Conservation (phyloP, 2,113 vertebrate genomes). For the Climacteris rufus region DNA sequence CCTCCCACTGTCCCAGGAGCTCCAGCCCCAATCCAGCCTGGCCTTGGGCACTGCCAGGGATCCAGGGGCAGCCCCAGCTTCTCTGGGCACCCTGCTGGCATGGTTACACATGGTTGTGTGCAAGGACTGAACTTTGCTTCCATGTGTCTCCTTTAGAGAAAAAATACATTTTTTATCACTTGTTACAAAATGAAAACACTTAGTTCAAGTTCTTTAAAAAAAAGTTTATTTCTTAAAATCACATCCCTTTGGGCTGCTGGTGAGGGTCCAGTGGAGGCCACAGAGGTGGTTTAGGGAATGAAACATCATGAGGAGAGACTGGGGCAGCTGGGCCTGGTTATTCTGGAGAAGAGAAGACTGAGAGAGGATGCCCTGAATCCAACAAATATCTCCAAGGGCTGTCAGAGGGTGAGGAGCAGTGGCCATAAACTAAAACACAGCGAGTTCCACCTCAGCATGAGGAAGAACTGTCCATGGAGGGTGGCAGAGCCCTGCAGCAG, state of each 20-base stretch:
- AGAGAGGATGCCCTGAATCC: background rate
- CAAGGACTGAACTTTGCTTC: background rate
- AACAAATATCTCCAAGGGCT: fast-evolving
- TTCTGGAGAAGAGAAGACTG: background rate
- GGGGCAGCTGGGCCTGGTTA: background rate
- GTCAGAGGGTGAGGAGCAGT: background rate
- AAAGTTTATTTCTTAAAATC: background rate
- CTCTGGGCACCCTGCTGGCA: fast-evolving
- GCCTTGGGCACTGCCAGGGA: background rate
- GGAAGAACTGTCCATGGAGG: fast-evolving
- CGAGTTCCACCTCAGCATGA: fast-evolving
- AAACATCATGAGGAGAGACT: background rate
- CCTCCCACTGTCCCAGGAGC: background rate
- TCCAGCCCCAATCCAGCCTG: background rate
- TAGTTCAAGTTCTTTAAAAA: background rate
- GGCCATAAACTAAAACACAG: fast-evolving
- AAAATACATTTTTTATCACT: fast-evolving
- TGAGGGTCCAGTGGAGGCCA: background rate
- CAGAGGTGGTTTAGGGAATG: background rate
- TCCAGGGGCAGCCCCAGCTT: background rate
- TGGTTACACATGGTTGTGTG: fast-evolving
- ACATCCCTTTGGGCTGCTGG: background rate
- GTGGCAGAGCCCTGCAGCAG: background rate
- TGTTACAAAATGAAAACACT: fast-evolving
- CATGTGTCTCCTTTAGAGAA: fast-evolving